Evolutionary conservation across 2,113 vertebrate genomes (phyloP).

Genomic region (Paramormyrops kingsleyae): DNA sequence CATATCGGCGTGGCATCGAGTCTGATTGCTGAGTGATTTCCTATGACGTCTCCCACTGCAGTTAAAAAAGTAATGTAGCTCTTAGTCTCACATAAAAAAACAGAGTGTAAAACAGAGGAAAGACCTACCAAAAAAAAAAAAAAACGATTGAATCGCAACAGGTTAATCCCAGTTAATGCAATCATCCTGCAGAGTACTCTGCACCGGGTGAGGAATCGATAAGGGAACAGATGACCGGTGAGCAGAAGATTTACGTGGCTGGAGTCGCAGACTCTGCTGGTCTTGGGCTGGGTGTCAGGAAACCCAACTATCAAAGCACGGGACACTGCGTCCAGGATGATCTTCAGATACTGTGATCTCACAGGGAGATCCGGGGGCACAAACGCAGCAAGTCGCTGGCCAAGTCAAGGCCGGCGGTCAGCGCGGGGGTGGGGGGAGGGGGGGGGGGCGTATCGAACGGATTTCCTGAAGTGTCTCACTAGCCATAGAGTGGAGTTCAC

Average conservation of each 20-base stretch:
- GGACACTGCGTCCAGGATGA: neutral
- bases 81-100: neutral
- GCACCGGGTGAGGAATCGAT: conserved; percentile 20
- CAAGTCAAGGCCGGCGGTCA: neutral
- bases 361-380: neutral
- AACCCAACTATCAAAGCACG: conserved; percentile 18
- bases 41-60: neutral
- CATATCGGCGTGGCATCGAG: neutral
- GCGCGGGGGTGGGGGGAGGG: neutral
- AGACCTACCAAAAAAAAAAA: neutral
- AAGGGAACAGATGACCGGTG: conserved; percentile 17
- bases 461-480: neutral
- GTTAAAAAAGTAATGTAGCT: neutral
- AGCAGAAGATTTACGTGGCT: conserved; percentile 21
- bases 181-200: conserved; percentile 23
- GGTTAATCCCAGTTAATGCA: conserved; percentile 28
- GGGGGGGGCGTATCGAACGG: neutral
- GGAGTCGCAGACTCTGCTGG: neutral
- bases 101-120: neutral
- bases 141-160: conserved; percentile 8
- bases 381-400: neutral
- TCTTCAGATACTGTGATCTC: conserved; percentile 22
- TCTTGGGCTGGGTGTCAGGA: neutral
- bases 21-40: neutral
- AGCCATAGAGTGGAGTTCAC: neutral